phyloP scores from a whole-genome alignment of 2,888 invertebrate genomes.

The Clunio marinus region DNA sequence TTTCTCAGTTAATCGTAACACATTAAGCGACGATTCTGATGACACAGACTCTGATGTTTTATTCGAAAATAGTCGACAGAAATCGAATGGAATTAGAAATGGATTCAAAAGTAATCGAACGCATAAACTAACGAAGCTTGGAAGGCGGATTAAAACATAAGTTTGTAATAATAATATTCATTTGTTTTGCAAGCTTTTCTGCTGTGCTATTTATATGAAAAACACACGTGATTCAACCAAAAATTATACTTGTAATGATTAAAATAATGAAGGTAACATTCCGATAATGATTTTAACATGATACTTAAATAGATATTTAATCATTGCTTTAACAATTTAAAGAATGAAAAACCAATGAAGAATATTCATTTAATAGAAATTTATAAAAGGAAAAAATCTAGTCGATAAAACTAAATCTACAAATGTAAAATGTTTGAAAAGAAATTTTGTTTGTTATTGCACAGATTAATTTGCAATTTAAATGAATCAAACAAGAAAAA shows the following conservation, averaged over 20 bases:
- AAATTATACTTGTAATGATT: not conserved
- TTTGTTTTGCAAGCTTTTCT: not conserved
- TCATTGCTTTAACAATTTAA: not conserved
- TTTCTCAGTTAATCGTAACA: slow-evolving; percentile 46
- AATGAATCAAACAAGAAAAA: not conserved
- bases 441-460: no score
- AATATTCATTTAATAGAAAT: no score
- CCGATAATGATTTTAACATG: not conserved
- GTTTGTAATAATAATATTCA: not conserved
- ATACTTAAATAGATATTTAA: not conserved
- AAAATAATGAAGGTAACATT: not conserved
- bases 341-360: slow-evolving; percentile 17
- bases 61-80: slow-evolving; percentile 64
- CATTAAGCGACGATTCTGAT: slow-evolving; percentile 67
- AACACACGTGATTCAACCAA: not conserved
- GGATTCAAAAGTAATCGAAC: slow-evolving; percentile 25
- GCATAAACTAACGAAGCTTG: slow-evolving; percentile 45
- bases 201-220: not conserved
- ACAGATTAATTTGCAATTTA: not conserved
- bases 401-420: not conserved
- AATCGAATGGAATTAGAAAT: slow-evolving; percentile 45
- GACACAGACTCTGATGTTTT: slow-evolving; percentile 83
- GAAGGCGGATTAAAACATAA: slow-evolving; percentile 50
- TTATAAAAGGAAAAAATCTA: no score
- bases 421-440: not conserved